Evolutionary conservation across 1,140 invertebrate species (phyloP), one percentile per base, ranked within the genome.

Genomic region (Ceratosolen solmsi): DNA sequence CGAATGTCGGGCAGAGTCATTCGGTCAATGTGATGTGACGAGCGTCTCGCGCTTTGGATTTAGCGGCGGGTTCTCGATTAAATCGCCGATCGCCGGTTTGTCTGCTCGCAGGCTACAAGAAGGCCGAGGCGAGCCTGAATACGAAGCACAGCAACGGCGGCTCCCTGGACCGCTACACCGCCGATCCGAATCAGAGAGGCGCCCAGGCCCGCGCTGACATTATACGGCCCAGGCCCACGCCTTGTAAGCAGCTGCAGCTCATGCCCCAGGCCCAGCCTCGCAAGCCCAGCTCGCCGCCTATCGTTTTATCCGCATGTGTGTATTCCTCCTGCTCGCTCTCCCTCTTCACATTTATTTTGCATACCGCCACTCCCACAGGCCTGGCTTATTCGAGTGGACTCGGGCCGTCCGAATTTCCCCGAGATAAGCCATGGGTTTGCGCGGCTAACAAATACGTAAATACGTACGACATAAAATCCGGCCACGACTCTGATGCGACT

Each of bases 151-250:
- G 92, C 86, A 94, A 94, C 89, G 94, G 94, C 58, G 94, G 94
- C 68, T 94, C 94, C 80, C 94, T 96, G 90, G 94, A 95, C 84
- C 93, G 95, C 83, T 96, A 96, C 87, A 95, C 95, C 1, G 94
- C 95, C 56, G 95, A 96, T 92, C 95, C 95, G 30, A 96, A 96
- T 92, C 94, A 95, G 84, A 93, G 94, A 92, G 93, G 87, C 90
- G 92, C 87, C 92, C 93, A 89, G 92, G 93, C 87, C 89, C 91
- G 87, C 93, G 94, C 79, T 93, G 95, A 96, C 87, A 95, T 96
- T 86, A 95, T 96, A 85, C 92, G 95, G 65, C 91, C 93, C 85
- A 93, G 93, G 84, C 93, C 93, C 78, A 95, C 95, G 86, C 94
- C 94, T 84, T 94, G 94, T 94, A 92, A 93, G 93, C 92, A 87